Conservation (phyloP, 2,113 vertebrate species). For the Isichthys henryi region DNA sequence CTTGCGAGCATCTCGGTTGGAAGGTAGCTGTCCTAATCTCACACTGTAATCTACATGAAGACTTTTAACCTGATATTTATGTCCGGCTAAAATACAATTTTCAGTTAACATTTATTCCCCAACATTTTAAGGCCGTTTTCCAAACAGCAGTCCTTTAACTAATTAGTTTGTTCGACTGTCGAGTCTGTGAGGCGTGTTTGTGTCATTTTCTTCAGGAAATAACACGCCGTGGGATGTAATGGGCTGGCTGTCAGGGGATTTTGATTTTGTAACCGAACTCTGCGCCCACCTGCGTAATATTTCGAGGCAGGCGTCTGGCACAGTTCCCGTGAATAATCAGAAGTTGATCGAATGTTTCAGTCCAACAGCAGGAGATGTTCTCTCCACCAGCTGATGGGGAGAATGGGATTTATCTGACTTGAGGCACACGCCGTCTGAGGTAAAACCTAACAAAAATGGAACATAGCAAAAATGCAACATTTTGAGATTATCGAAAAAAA, state of each 20-base stretch:
- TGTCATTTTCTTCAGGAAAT: neutral
- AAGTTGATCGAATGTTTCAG: slow-evolving; percentile 9
- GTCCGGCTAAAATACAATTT: neutral
- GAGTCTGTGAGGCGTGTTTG: neutral
- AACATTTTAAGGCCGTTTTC: neutral
- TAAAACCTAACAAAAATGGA: neutral
- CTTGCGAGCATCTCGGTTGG: neutral
- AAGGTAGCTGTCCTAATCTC: neutral
- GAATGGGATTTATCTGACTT: slow-evolving; percentile 8
- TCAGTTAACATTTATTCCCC: neutral
- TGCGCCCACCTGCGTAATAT: neutral
- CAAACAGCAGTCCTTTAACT: neutral
- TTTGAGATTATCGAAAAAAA: neutral
- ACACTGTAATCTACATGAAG: neutral
- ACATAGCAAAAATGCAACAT: neutral
- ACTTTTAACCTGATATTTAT: neutral
- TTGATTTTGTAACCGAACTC: neutral
- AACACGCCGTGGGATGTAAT: neutral
- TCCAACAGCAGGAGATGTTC: neutral
- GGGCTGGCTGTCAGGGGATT: slow-evolving; percentile 1
- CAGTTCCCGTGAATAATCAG: neutral
- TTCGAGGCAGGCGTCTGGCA: neutral
- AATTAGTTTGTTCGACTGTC: neutral
- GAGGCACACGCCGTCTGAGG: neutral
- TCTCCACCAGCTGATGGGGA: neutral